Base-by-base conservation (phyloP, 2,113 vertebrate genomes). In the Phyllostomus hastatus region DNA sequence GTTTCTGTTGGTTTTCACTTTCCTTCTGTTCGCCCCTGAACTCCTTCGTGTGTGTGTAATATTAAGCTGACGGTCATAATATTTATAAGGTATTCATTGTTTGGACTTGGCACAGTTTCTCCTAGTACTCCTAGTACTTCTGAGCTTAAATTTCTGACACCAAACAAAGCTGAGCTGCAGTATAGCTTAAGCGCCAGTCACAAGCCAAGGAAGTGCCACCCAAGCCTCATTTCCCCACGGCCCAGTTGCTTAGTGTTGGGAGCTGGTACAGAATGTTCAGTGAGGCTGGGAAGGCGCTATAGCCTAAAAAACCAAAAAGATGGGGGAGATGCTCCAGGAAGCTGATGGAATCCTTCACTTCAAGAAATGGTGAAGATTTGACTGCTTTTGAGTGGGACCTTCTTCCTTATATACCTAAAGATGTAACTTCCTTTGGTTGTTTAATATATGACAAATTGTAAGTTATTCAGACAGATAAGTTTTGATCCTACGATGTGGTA, bases 91-190 rank as follows among this genome's bases (percentile, higher is more conserved):
- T 33, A 64, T 86, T 91, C 0, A 0, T 52, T 76, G 41, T 80
- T 70, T 64, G 41, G 24, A 46, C 84, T 92, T 96, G 90, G 69
- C 48, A 72, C n/a, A 1, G 3, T 67, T 43, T 91, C 28, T 59
- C 57, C 57, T 75, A 97, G 73, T 79, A 66, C 88, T 88, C 43
- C 79, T 84, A 52, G 10, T 50, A 83, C 88, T 81, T 96, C 38
- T 93, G 41, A 72, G 91, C 61, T 92, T 70, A 66, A 0, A n/a
- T 28, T 10, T 69, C 14, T 33, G 78, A 66, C 41, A 26, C 54
- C 91, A 80, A 83, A 90, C 35, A 93, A 61, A 89, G 41, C 20
- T 66, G 35, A 11, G 69, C 5, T 78, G 28, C 82, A 89, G 0
- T 80, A 19, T 28, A 89, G n/a, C 59, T 57, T 33, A 59, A 85